Conservation (phyloP, 2,797 vertebrate species). For the Cirrhinus molitorella region DNA sequence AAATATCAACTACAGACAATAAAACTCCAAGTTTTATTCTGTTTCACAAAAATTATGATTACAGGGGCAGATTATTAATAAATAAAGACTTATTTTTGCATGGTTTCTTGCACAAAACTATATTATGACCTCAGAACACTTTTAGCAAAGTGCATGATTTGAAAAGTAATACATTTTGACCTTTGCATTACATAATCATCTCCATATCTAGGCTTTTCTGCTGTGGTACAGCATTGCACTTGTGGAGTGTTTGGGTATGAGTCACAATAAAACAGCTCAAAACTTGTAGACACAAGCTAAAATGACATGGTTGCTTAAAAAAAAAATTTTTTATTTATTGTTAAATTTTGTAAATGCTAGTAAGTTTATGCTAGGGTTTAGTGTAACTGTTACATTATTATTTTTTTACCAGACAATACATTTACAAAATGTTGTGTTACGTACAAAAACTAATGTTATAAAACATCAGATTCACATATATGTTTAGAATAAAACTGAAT, state of each 20-base stretch:
- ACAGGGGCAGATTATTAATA: too few species aligned
- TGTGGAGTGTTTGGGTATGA: not conserved
- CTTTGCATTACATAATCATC: not conserved
- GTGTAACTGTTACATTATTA: too few species aligned
- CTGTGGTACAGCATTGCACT: not conserved
- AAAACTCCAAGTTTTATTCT: too few species aligned
- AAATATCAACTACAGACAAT: too few species aligned
- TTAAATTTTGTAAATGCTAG: not conserved
- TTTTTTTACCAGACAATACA: too few species aligned
- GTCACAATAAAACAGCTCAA: not conserved
- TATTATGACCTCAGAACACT: not conserved
- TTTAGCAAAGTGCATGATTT: not conserved
- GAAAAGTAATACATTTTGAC: not conserved
- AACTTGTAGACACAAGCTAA: not conserved
- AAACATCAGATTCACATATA: too few species aligned
- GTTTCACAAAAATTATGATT: too few species aligned
- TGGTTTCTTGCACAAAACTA: not conserved
- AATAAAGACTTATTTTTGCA: not conserved
- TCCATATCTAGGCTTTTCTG: not conserved
- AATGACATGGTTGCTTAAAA: not conserved
- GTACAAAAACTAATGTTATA: not conserved
- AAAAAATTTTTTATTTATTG: too few species aligned
- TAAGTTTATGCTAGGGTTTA: not conserved
- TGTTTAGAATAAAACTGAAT: not conserved
- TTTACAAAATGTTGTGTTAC: not conserved